These are phyloP conservation scores for Kryptolebias ocellatus DNA, from an alignment of 2,797 vertebrate genomes.

Conservation along the genomic window DNA sequence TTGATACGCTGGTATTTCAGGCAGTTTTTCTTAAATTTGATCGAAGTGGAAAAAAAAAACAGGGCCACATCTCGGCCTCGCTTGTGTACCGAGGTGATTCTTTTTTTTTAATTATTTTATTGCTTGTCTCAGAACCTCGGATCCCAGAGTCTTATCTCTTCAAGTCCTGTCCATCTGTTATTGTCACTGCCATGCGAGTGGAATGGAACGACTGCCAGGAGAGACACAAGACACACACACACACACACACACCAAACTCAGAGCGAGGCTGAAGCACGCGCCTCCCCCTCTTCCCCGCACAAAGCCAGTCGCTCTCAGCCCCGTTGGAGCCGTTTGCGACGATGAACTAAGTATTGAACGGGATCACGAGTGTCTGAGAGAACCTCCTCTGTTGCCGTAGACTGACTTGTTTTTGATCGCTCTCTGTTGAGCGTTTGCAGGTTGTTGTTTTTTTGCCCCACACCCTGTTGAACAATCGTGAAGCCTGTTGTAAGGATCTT, in stretches of 20 bases:
- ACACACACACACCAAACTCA: constrained; percentile 40
- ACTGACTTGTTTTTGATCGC: constrained; percentile 69
- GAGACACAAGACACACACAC: constrained; percentile 35
- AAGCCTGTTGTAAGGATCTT: constrained; percentile 75
- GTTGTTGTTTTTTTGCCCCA: constrained; percentile 22
- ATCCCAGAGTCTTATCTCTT: constrained; percentile 52
- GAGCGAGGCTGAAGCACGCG: constrained; percentile 21
- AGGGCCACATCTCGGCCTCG: constrained; percentile 36
- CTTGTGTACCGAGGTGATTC: constrained; percentile 11
- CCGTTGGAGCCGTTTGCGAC: constrained; percentile 49
- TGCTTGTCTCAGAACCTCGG: constrained; percentile 23
- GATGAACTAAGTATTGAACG: constrained; percentile 66
- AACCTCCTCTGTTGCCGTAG: constrained; percentile 64
- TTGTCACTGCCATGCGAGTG: constrained; percentile 71
- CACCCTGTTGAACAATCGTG: constrained; percentile 72
- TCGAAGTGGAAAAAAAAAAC: constrained; percentile 37
- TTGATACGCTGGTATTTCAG: constrained; percentile 48
- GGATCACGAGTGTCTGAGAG: constrained; percentile 70
- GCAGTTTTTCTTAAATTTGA: constrained; percentile 39
- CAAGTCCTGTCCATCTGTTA: constrained; percentile 56
- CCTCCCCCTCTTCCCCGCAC: not conserved
- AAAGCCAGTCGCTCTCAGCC: not conserved
- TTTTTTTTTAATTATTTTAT: constrained; percentile 16
- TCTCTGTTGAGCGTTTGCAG: constrained; percentile 57
- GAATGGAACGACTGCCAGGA: constrained; percentile 56